Percentiles rank a stretch among this genome's conserved stretches.
Conservation (phyloP, 1,140 invertebrate species). For the Papilio polytes region DNA sequence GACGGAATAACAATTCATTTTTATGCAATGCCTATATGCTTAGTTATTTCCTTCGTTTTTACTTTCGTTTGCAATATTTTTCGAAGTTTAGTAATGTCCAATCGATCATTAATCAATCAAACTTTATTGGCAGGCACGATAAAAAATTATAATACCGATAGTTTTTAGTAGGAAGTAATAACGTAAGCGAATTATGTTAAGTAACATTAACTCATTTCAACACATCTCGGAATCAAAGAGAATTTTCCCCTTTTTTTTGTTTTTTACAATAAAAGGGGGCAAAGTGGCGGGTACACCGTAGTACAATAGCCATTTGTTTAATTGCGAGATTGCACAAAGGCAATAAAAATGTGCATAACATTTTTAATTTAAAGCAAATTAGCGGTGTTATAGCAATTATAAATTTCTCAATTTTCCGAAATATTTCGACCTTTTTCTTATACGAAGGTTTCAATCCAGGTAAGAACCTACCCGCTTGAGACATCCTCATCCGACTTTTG, state of each 20-base stretch:
- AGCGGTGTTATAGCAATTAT: neutral
- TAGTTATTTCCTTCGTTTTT: neutral
- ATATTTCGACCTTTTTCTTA: neutral
- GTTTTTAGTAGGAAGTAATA: neutral
- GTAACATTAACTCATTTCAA: neutral
- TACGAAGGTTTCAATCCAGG: conserved; percentile 30
- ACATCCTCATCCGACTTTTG: conserved; percentile 6
- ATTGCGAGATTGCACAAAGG: too few relatives aligned
- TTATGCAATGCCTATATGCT: neutral
- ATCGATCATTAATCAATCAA: neutral
- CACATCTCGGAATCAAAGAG: neutral
- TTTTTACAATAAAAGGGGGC: too few relatives aligned
- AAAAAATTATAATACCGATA: neutral
- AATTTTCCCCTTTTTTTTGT: too few relatives aligned
- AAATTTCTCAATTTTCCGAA: conserved; percentile 27
- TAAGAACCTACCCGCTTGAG: conserved; percentile 10
- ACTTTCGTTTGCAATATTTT: neutral
- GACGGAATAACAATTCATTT: neutral
- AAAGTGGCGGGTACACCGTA: too few relatives aligned
- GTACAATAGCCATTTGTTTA: too few relatives aligned
- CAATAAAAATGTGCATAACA: neutral
- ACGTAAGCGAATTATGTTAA: neutral
- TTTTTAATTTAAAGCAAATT: neutral
- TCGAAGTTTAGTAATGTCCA: neutral
- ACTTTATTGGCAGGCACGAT: neutral